These are phyloP conservation scores for Diuraphis noxia DNA, from an alignment of 1,140 invertebrate species.

Conservation along the genomic window DNA sequence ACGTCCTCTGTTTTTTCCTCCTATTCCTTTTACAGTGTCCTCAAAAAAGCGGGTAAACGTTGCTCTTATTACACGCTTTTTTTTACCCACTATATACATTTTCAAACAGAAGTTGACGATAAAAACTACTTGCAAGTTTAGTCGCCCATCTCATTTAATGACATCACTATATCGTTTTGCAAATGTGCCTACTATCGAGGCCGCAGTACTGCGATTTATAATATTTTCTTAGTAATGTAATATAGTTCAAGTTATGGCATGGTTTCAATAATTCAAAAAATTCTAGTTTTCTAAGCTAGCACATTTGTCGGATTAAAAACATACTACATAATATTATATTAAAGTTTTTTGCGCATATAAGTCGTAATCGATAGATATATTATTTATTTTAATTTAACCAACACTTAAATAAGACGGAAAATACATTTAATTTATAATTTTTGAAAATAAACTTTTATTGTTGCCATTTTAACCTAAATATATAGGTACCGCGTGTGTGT, in stretches of 20 bases:
- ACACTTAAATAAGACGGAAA: too few species aligned
- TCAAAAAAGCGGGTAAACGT: constrained; percentile 36
- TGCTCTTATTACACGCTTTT: neutral
- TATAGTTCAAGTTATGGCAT: neutral
- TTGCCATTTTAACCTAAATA: too few species aligned
- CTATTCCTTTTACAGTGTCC: neutral
- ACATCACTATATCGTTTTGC: neutral
- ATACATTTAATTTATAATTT: too few species aligned
- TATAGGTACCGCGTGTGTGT: too few species aligned
- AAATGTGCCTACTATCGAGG: neutral
- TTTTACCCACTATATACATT: neutral
- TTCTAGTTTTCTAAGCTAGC: neutral
- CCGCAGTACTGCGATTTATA: neutral
- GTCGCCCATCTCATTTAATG: neutral
- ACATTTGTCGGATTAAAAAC: neutral
- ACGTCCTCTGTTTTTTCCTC: neutral
- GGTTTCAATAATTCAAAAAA: neutral
- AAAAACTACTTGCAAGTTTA: neutral
- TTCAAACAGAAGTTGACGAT: neutral
- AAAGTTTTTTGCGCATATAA: too few species aligned
- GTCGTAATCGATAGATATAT: too few species aligned
- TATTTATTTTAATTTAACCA: too few species aligned
- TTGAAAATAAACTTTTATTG: too few species aligned
- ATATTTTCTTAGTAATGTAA: neutral
- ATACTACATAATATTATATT: too few species aligned